These are phyloP conservation scores for Heterocephalus glaber DNA, from an alignment of 2,113 vertebrate species.

Conservation along the genomic window DNA sequence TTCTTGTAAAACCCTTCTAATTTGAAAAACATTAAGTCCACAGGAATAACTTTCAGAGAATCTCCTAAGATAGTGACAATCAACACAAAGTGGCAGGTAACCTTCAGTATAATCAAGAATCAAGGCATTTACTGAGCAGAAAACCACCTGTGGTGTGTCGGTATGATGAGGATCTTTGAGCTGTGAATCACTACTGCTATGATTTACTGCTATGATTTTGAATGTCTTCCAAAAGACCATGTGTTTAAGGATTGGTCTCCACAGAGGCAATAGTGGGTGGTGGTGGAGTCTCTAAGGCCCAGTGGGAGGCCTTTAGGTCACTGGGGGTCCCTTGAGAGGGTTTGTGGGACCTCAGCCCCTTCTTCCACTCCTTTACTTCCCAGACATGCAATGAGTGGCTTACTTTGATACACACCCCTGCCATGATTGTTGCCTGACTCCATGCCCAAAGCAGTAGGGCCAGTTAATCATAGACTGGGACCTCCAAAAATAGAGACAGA, in stretches of 20 bases:
- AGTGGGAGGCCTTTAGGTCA: not conserved
- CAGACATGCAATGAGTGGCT: not conserved
- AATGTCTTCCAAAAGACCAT: not conserved
- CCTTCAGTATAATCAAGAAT: not conserved
- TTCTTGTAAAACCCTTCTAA: conserved; percentile 24
- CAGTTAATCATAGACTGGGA: not conserved
- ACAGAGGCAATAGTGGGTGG: fast-evolving
- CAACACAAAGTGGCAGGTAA: not conserved
- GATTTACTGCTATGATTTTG: not conserved
- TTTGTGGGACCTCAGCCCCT: too few relatives aligned
- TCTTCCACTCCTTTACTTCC: not conserved
- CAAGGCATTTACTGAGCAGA: not conserved
- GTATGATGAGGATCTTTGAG: not conserved
- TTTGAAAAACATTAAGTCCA: conserved; percentile 38
- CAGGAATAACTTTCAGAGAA: conserved; percentile 28
- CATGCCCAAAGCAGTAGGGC: not conserved
- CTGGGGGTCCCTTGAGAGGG: not conserved
- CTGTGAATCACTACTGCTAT: not conserved
- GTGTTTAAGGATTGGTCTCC: not conserved
- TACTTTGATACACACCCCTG: not conserved
- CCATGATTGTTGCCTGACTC: not conserved
- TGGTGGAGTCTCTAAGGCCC: not conserved
- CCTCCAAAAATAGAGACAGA: not conserved
- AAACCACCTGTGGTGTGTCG: not conserved
- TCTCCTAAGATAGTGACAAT: not conserved